A percentile compares a stretch with the other conserved stretches of the same genome.
Evolutionary conservation across 2,797 vertebrate genomes (phyloP).

Genomic region (Gouania willdenowi): DNA sequence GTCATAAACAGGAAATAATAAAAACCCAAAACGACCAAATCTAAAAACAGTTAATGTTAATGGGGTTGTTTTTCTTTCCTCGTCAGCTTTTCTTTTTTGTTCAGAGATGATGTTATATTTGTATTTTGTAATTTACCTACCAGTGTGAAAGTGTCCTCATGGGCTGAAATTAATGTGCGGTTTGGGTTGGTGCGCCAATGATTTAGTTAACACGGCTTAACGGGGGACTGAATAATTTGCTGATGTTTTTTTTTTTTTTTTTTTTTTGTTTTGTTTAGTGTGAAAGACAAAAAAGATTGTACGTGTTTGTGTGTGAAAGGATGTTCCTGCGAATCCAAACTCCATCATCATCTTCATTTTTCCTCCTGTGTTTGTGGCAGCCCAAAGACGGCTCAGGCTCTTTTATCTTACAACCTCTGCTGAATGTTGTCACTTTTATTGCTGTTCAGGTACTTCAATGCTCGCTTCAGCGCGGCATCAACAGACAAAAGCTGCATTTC

Average conservation of each 20-base stretch:
- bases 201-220: slow-evolving; percentile 40
- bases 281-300: not conserved
- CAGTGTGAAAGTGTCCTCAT: slow-evolving; percentile 51
- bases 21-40: too few species aligned
- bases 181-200: slow-evolving; percentile 21
- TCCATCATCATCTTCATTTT: slow-evolving; percentile 14
- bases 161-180: slow-evolving; percentile 33
- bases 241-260: slow-evolving; percentile 34
- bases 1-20: too few species aligned
- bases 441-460: not conserved
- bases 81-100: not conserved
- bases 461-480: slow-evolving; percentile 12
- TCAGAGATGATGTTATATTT: too few species aligned
- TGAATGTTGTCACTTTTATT: slow-evolving; percentile 18
- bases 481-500: slow-evolving; percentile 39
- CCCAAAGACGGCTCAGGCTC: slow-evolving; percentile 17
- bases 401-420: slow-evolving; percentile 16
- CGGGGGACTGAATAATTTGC: slow-evolving; percentile 41
- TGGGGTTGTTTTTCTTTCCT: too few species aligned
- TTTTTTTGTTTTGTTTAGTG: too few species aligned
- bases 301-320: slow-evolving; percentile 14
- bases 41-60: too few species aligned
- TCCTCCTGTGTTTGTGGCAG: slow-evolving; percentile 16
- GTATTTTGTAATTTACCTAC: slow-evolving; percentile 13
- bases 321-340: slow-evolving; percentile 14